Conservation (phyloP, 2,113 vertebrate species). For the Todiramphus saurophagus region DNA sequence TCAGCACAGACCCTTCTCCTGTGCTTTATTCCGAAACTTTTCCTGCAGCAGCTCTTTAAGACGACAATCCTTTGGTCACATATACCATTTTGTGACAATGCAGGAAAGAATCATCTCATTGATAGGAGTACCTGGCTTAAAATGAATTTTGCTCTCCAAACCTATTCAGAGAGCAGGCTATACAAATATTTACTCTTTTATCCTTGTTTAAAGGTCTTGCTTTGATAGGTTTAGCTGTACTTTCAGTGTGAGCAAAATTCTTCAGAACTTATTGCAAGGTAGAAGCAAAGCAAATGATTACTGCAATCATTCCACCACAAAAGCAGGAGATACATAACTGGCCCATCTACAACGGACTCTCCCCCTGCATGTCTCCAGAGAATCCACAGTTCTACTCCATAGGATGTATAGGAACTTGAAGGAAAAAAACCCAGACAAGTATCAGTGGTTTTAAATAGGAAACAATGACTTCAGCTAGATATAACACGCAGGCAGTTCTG, state of each 20-base stretch:
- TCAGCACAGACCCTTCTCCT: background rate
- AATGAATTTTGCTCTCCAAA: background rate
- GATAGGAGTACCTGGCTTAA: background rate
- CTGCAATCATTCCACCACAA: background rate
- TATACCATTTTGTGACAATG: background rate
- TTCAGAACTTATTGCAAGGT: background rate
- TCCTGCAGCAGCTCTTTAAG: background rate
- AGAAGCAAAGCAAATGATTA: background rate
- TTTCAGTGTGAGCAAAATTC: background rate
- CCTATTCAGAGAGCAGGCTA: background rate
- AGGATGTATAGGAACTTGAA: background rate
- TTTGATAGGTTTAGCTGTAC: background rate
- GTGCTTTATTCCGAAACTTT: background rate
- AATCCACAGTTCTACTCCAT: background rate
- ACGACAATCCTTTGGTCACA: background rate
- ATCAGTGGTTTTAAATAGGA: background rate
- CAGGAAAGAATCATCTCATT: background rate
- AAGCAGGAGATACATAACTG: background rate
- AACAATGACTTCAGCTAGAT: background rate
- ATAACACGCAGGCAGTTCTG: background rate
- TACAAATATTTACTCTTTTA: constrained; percentile 24
- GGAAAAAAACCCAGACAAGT: background rate
- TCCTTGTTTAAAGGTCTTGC: constrained; percentile 10
- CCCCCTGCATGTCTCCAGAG: background rate
- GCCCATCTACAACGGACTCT: background rate